Conservation (phyloP, 2,113 vertebrate species). For the Gopherus flavomarginatus region DNA sequence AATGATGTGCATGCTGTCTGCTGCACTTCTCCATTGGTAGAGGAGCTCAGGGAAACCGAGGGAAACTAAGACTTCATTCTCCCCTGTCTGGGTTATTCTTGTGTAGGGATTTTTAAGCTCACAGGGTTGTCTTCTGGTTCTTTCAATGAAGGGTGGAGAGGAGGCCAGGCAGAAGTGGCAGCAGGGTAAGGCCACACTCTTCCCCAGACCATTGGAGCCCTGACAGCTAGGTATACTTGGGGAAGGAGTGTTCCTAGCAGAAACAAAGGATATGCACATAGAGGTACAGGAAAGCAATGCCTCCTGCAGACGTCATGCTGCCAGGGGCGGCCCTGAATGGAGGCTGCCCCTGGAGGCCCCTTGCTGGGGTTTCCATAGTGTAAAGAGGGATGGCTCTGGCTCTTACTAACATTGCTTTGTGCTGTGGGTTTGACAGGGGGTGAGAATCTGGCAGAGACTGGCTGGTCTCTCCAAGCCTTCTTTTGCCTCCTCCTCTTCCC, state of each 20-base stretch:
- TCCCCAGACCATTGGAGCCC: neutral
- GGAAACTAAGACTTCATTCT: neutral
- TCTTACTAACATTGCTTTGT: neutral
- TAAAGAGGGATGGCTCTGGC: neutral
- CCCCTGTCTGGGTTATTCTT: neutral
- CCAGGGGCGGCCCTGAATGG: fast-evolving
- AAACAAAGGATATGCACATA: neutral
- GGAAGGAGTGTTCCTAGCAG: neutral
- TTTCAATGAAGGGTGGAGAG: fast-evolving
- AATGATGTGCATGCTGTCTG: fast-evolving
- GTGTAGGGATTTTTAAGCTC: neutral
- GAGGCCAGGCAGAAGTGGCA: neutral
- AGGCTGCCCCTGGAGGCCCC: neutral
- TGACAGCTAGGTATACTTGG: neutral
- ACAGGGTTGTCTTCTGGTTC: neutral
- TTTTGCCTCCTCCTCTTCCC: neutral
- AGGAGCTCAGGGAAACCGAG: too few relatives aligned
- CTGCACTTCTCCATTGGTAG: neutral
- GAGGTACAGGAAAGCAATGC: neutral
- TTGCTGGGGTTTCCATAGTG: neutral
- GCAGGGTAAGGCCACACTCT: neutral
- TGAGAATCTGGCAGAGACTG: neutral
- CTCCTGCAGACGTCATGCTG: neutral
- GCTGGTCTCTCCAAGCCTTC: neutral
- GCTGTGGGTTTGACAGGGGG: neutral